These are phyloP conservation scores for Hippopotamus amphibius DNA, from an alignment of 2,113 vertebrate species.

Conservation along the genomic window DNA sequence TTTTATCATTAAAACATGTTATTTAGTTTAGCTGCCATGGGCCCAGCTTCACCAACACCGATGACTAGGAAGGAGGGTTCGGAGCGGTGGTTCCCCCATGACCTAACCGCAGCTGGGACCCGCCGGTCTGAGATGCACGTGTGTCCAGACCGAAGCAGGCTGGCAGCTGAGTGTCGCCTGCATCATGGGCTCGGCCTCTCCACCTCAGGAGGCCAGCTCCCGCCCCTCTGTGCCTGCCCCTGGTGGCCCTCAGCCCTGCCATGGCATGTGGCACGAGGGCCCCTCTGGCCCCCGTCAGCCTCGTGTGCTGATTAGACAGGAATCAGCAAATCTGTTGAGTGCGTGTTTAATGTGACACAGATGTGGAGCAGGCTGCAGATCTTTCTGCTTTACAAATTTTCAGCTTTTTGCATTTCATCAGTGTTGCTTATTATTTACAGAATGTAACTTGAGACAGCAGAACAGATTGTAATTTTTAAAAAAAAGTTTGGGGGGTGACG, in stretches of 20 bases:
- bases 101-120: neutral
- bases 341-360: slow-evolving; percentile 87
- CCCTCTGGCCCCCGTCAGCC: slow-evolving; percentile 84
- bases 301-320: slow-evolving; percentile 86
- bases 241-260: slow-evolving; percentile 78
- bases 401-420: slow-evolving; percentile 87
- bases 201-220: slow-evolving; percentile 52
- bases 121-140: neutral
- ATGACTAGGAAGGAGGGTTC: slow-evolving; percentile 32
- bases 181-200: slow-evolving; percentile 9
- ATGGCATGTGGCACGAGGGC: slow-evolving; percentile 80
- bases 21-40: slow-evolving; percentile 33
- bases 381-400: slow-evolving; percentile 85
- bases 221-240: slow-evolving; percentile 73
- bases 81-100: neutral
- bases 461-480: slow-evolving; percentile 86
- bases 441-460: slow-evolving; percentile 87
- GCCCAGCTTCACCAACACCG: neutral
- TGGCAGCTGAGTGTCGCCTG: neutral
- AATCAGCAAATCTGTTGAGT: slow-evolving; percentile 87
- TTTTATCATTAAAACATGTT: slow-evolving; percentile 55
- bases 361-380: slow-evolving; percentile 86
- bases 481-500: slow-evolving; percentile 36
- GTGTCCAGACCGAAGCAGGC: neutral
- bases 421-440: slow-evolving; percentile 89